Conservation (phyloP, 2,888 invertebrate genomes). For the Schizotus pectinicornis region DNA sequence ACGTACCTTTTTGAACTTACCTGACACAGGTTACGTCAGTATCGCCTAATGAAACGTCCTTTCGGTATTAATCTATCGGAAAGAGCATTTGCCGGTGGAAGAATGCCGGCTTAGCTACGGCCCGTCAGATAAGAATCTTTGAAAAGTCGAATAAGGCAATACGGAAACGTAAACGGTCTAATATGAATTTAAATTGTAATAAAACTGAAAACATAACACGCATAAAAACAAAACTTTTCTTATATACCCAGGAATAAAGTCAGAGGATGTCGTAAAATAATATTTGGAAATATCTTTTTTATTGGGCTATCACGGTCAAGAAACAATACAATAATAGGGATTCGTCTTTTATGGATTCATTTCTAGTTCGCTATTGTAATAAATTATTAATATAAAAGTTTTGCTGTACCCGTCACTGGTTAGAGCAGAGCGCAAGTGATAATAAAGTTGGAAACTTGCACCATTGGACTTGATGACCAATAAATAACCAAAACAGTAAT, state of each 20-base stretch:
- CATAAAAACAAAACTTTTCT: constrained; percentile 35
- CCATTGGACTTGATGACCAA: background rate
- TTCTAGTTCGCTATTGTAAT: constrained; percentile 24
- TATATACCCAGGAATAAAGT: constrained; percentile 33
- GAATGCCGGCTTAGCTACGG: too few relatives aligned
- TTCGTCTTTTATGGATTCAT: constrained; percentile 40
- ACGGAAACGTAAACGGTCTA: constrained; percentile 12
- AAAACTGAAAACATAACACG: constrained; percentile 25
- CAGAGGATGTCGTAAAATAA: constrained; percentile 41
- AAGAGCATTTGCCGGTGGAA: constrained; percentile 41
- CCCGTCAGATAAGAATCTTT: constrained; percentile 13
- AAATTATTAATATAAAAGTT: constrained; percentile 21
- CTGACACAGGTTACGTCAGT: constrained; percentile 45
- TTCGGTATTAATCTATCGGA: constrained; percentile 51
- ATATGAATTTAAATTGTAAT: constrained; percentile 32
- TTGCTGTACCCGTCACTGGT: constrained; percentile 13
- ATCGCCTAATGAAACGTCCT: constrained; percentile 48
- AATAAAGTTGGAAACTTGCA: background rate
- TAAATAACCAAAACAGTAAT: background rate
- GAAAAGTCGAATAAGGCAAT: constrained; percentile 1
- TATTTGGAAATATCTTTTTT: constrained; percentile 42
- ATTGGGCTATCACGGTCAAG: constrained; percentile 41
- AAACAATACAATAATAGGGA: constrained; percentile 38
- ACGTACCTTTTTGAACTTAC: constrained; percentile 42
- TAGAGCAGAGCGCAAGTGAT: too few relatives aligned